These are phyloP conservation scores for Halichondria panicea DNA, from an alignment of 37 sponge, comb jelly and placozoan genomes.

Conservation along the genomic window DNA sequence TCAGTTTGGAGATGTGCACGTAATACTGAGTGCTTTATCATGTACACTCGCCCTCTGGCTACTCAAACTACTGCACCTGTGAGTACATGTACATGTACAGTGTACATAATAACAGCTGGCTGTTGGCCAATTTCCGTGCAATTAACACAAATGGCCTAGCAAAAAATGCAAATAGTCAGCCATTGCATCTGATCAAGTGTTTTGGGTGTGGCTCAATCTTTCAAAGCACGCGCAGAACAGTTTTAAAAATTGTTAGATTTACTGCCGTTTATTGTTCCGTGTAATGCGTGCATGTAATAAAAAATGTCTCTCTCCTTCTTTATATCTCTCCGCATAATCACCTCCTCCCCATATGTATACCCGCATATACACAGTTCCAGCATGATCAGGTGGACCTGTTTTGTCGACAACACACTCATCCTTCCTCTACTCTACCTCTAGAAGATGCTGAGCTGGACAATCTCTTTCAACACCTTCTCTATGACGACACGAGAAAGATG, in stretches of 20 bases:
- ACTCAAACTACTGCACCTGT: background rate
- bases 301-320: background rate
- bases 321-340: no score
- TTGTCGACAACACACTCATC: background rate
- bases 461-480: constrained; percentile 51
- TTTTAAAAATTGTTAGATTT: no score
- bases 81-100: background rate
- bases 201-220: no score
- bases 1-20: background rate
- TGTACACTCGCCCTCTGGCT: background rate
- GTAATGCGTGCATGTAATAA: background rate
- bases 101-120: no score
- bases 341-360: background rate
- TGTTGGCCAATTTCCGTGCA: no score
- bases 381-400: background rate
- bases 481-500: constrained; percentile 50
- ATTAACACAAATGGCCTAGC: no score
- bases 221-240: no score
- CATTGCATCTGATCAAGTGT: no score
- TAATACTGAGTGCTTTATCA: background rate
- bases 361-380: constrained; percentile 11
- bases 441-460: background rate
- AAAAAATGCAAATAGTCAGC: no score
- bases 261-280: background rate
- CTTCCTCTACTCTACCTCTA: background rate